These are phyloP conservation scores for Glyphotaelius pellucidus DNA, from an alignment of 2,888 invertebrate species.

Conservation along the genomic window DNA sequence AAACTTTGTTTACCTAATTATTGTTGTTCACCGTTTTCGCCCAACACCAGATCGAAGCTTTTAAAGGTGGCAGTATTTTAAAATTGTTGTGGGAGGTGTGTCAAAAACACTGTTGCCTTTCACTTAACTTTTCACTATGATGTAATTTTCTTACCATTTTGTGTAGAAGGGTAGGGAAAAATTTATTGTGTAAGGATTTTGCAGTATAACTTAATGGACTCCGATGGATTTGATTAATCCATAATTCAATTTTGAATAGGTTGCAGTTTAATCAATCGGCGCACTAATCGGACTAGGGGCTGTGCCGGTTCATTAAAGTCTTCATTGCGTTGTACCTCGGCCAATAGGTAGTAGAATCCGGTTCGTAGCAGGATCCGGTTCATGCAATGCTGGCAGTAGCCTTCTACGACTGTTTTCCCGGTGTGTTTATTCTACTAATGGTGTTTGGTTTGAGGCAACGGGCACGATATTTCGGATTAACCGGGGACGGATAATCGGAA, in stretches of 20 bases:
- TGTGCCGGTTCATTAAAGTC: slow-evolving; percentile 3
- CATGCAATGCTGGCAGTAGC: neutral
- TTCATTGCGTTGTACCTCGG: neutral
- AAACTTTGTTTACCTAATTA: neutral
- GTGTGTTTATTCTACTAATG: slow-evolving; percentile 58
- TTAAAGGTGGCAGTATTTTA: neutral
- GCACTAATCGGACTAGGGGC: neutral
- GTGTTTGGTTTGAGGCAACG: slow-evolving; percentile 50
- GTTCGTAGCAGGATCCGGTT: neutral
- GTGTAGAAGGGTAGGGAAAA: neutral
- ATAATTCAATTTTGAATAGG: neutral
- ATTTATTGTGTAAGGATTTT: neutral
- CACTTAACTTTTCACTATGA: neutral
- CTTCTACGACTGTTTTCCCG: slow-evolving; percentile 2
- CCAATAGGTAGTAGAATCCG: neutral
- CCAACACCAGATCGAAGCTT: neutral
- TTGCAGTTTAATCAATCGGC: neutral
- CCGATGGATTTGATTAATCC: neutral
- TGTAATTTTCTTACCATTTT: too few relatives aligned
- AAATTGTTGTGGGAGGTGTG: neutral
- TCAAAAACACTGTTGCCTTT: neutral
- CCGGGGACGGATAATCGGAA: slow-evolving; percentile 26
- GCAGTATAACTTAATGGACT: too few relatives aligned
- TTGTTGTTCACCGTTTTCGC: neutral
- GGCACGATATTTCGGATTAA: slow-evolving; percentile 27